Conservation (phyloP, 2,888 invertebrate species). For the Dynastes tityus region DNA sequence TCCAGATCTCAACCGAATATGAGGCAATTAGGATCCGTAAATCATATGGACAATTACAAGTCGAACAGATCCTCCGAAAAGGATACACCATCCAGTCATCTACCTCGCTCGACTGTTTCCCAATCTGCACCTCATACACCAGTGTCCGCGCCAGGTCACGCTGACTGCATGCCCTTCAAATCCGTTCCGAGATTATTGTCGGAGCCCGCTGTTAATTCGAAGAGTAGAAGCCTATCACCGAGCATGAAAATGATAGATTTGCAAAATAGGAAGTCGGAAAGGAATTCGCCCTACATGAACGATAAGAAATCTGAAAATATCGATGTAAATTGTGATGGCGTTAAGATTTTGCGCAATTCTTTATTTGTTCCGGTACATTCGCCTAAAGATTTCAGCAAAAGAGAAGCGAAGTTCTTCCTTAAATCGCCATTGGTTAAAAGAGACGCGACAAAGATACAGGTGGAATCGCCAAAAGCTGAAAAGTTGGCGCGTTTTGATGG, state of each 20-base stretch:
- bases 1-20: constrained; percentile 69
- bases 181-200: constrained; percentile 67
- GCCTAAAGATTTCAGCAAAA: constrained; percentile 63
- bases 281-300: constrained; percentile 58
- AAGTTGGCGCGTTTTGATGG: constrained; percentile 62
- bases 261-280: constrained; percentile 54
- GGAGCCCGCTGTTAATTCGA: constrained; percentile 64
- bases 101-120: constrained; percentile 65
- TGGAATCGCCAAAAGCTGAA: constrained; percentile 49
- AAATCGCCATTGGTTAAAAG: constrained; percentile 66
- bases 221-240: constrained; percentile 58
- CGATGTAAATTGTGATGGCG: constrained; percentile 51
- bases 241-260: constrained; percentile 60
- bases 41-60: constrained; percentile 65
- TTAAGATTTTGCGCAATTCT: constrained; percentile 58
- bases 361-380: constrained; percentile 64
- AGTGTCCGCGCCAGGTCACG: constrained; percentile 65
- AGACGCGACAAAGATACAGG: constrained; percentile 57
- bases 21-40: constrained; percentile 68
- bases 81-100: constrained; percentile 62
- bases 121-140: constrained; percentile 70
- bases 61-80: constrained; percentile 65
- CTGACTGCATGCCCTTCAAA: constrained; percentile 62
- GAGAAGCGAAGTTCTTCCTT: constrained; percentile 66
- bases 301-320: constrained; percentile 57